A percentile compares a stretch with the other conserved stretches of the same genome.
Evolutionary conservation across 2,797 vertebrate genomes (phyloP).

Genomic region (Heliangelus exortis): DNA sequence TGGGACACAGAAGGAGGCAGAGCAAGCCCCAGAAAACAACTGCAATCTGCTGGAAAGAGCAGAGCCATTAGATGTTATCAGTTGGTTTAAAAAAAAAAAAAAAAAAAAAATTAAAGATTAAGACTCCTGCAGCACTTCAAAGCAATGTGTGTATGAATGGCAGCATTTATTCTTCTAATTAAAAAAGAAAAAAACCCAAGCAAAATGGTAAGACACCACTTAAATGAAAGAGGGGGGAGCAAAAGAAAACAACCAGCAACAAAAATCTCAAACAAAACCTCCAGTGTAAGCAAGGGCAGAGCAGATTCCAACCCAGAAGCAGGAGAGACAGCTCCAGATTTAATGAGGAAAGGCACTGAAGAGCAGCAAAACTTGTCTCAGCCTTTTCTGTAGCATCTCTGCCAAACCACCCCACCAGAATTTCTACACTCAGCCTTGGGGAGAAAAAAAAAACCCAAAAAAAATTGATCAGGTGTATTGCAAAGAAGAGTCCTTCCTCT

Average conservation of each 20-base stretch:
- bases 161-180: slow-evolving; percentile 61
- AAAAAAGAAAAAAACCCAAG: slow-evolving; percentile 37
- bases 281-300: slow-evolving; percentile 34
- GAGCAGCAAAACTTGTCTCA: neutral
- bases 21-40: neutral
- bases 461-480: neutral
- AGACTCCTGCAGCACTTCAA: slow-evolving; percentile 59
- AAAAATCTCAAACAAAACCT: slow-evolving; percentile 27
- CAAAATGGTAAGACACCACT: slow-evolving; percentile 51
- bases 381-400: neutral
- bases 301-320: neutral
- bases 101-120: neutral
- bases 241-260: too few species aligned
- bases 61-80: slow-evolving; percentile 27
- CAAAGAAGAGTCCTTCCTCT: neutral
- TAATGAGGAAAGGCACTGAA: neutral
- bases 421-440: neutral
- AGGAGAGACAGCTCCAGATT: neutral
- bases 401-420: neutral
- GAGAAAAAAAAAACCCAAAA: neutral
- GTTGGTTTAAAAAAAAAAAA: neutral
- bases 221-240: slow-evolving; percentile 22
- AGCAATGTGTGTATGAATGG: slow-evolving; percentile 57
- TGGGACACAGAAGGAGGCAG: neutral
- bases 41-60: neutral